Conservation (phyloP, 1,140 invertebrate species). For the Microplitis mediator region DNA sequence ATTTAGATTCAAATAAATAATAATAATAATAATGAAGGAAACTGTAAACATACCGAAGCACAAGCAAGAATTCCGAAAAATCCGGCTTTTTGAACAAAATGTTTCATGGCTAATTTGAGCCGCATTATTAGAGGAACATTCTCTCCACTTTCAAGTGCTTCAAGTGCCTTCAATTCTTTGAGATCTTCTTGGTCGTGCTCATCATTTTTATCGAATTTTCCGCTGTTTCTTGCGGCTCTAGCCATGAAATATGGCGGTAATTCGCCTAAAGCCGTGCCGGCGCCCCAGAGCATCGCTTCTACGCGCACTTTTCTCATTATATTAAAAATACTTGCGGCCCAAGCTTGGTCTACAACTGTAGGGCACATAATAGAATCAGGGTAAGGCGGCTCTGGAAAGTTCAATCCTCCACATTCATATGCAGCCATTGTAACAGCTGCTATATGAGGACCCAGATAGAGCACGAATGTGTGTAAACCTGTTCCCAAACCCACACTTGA, state of each 20-base stretch:
- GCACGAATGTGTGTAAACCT: constrained; percentile 96
- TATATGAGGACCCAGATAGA: constrained; percentile 94
- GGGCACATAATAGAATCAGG: constrained; percentile 88
- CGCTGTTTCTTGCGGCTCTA: constrained; percentile 82
- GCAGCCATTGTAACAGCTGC: constrained; percentile 96
- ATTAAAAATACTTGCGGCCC: constrained; percentile 74
- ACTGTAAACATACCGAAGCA: constrained; percentile 77
- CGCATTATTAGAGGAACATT: constrained; percentile 74
- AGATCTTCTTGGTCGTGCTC: constrained; percentile 75
- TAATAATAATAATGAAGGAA: constrained; percentile 16
- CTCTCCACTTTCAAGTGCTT: constrained; percentile 67
- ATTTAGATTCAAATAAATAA: constrained; percentile 23
- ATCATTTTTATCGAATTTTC: constrained; percentile 51
- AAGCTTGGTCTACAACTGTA: constrained; percentile 64
- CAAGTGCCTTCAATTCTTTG: constrained; percentile 76
- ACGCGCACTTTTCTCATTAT: constrained; percentile 97
- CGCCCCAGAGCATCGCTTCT: constrained; percentile 97
- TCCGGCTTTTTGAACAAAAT: constrained; percentile 92
- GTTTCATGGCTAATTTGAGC: constrained; percentile 87
- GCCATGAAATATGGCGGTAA: constrained; percentile 98
- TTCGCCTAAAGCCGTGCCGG: constrained; percentile 96
- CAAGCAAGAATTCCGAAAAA: constrained; percentile 97
- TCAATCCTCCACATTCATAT: constrained; percentile 92
- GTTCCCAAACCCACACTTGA: constrained; percentile 98
- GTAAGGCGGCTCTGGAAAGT: constrained; percentile 94